phyloP scores from a whole-genome alignment of 1,140 invertebrate genomes.

The Acyrthosiphon pisum region DNA sequence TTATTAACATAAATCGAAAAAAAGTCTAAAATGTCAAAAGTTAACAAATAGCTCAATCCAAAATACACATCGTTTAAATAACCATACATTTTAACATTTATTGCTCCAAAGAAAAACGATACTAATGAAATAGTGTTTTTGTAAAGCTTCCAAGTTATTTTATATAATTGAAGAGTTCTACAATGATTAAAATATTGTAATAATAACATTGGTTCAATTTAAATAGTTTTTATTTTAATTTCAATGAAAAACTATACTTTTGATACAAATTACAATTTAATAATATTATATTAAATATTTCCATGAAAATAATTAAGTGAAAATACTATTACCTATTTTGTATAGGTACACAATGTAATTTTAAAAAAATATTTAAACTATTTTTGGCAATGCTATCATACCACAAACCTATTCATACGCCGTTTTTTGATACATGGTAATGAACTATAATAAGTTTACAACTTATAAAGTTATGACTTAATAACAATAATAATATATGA shows the following conservation, averaged over 20 bases:
- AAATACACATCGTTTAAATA: neutral
- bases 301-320: too few species aligned
- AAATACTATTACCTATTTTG: too few species aligned
- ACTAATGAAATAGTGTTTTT: slow-evolving; percentile 46
- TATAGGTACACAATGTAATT: too few species aligned
- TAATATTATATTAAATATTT: neutral
- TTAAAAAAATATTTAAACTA: too few species aligned
- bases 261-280: neutral
- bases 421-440: too few species aligned
- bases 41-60: neutral
- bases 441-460: too few species aligned
- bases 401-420: too few species aligned
- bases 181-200: neutral
- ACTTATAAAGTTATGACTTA: too few species aligned
- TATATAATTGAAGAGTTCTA: neutral
- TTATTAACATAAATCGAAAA: neutral
- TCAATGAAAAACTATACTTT: neutral
- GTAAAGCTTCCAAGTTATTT: slow-evolving; percentile 29
- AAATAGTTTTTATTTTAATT: neutral
- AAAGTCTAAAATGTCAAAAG: neutral
- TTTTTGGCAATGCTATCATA: too few species aligned
- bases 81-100: neutral
- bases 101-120: neutral
- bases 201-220: slow-evolving; percentile 14
- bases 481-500: too few species aligned